Conservation (phyloP, 2,113 vertebrate genomes). For the Felis catus region DNA sequence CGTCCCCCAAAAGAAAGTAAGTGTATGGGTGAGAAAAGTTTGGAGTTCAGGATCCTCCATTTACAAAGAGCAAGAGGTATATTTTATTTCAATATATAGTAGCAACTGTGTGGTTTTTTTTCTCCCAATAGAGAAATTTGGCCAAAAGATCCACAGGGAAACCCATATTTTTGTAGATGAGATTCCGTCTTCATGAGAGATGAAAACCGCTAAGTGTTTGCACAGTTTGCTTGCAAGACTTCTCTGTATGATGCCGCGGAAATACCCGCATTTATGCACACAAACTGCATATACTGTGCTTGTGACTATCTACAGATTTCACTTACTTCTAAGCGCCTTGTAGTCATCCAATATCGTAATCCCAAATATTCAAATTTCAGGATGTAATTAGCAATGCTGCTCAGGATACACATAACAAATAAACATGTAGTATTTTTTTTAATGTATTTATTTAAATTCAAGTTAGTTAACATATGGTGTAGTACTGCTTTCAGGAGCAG, state of each 20-base stretch:
- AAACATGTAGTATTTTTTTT: not conserved
- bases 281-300: not conserved
- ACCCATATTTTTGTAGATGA: not conserved
- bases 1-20: not conserved
- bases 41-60: not conserved
- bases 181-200: not conserved
- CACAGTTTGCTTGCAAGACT: not conserved
- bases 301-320: not conserved
- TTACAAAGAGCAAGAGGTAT: not conserved
- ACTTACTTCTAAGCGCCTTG: not conserved
- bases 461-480: too few species aligned
- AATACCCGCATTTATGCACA: not conserved
- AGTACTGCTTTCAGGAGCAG: too few species aligned
- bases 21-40: not conserved
- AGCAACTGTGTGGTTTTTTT: not conserved
- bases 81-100: not conserved
- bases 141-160: not conserved
- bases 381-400: not conserved
- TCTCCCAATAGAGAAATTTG: not conserved
- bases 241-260: not conserved
- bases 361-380: not conserved
- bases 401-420: not conserved
- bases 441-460: too few species aligned
- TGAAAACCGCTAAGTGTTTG: not conserved
- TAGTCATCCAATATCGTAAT: not conserved